Evolutionary conservation across 2,113 vertebrate genomes (phyloP).

Genomic region (Pluvianellus socialis): DNA sequence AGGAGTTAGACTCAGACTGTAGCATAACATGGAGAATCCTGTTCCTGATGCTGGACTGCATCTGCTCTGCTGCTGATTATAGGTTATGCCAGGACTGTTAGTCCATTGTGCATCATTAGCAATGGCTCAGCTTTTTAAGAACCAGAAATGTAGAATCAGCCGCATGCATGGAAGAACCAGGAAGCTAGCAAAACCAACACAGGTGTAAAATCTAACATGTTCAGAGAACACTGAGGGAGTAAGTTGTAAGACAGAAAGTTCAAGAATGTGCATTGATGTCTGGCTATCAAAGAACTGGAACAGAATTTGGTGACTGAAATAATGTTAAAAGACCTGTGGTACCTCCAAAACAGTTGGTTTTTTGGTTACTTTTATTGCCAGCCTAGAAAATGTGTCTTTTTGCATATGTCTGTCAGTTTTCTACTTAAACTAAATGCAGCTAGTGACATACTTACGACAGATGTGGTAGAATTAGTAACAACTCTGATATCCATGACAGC

Average conservation of each 20-base stretch:
- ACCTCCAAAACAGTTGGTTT: neutral
- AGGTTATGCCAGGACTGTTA: neutral
- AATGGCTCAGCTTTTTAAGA: neutral
- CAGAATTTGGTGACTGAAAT: neutral
- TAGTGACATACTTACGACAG: neutral
- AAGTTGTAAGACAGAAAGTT: neutral
- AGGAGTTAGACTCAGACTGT: neutral
- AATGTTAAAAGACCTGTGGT: neutral
- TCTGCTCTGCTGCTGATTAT: neutral
- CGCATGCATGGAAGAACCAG: neutral
- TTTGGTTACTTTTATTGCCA: neutral
- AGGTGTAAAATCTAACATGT: accelerated
- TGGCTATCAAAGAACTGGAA: neutral
- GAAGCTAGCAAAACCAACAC: neutral
- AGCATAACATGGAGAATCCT: neutral
- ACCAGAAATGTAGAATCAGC: neutral
- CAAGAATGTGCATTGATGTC: neutral
- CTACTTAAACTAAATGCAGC: neutral
- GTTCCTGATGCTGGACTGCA: neutral
- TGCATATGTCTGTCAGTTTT: neutral
- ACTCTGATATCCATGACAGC: neutral
- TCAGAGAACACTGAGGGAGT: neutral
- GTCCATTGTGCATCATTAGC: neutral
- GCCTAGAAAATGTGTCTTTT: neutral
- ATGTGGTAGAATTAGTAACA: neutral